These are phyloP conservation scores for Anarrhichthys ocellatus DNA, from an alignment of 2,113 vertebrate genomes.

Conservation along the genomic window DNA sequence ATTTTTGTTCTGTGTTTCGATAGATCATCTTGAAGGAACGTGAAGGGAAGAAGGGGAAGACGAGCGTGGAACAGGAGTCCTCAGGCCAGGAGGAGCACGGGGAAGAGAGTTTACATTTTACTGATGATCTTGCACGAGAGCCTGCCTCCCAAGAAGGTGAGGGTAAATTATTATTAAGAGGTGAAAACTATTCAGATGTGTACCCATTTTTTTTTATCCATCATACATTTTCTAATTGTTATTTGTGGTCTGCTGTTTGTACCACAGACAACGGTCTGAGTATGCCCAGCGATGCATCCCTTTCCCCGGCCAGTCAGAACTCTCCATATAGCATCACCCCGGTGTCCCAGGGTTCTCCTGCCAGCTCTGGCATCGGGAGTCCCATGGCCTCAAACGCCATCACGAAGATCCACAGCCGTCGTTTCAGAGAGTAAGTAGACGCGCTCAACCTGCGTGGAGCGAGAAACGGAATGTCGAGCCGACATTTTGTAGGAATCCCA, in stretches of 20 bases:
- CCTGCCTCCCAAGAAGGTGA: slow-evolving; percentile 93
- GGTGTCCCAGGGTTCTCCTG: slow-evolving; percentile 96
- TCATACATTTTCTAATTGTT: background rate
- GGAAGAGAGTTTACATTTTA: slow-evolving; percentile 86
- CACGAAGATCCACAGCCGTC: slow-evolving; percentile 98
- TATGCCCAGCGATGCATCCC: slow-evolving; percentile 93
- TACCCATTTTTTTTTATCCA: background rate
- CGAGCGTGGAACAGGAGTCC: slow-evolving; percentile 86
- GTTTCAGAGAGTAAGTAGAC: slow-evolving; percentile 95
- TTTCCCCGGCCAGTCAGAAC: slow-evolving; percentile 98
- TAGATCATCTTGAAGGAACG: slow-evolving; percentile 98
- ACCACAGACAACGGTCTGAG: slow-evolving; percentile 88
- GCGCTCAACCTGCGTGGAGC: background rate
- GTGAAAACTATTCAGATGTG: too few relatives aligned
- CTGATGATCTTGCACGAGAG: slow-evolving; percentile 89
- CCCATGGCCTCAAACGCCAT: slow-evolving; percentile 97
- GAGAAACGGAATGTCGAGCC: background rate
- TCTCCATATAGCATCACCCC: slow-evolving; percentile 99
- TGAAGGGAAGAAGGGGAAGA: slow-evolving; percentile 96
- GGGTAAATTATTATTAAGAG: background rate
- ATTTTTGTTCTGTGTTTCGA: slow-evolving; percentile 45
- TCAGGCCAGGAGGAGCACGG: slow-evolving; percentile 88
- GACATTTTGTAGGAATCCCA: slow-evolving; percentile 33
- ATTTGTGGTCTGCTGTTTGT: slow-evolving; percentile 29
- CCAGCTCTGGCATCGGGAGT: slow-evolving; percentile 96